Conservation (phyloP, 2,888 invertebrate species). For the Stenolophus ochropezus region DNA sequence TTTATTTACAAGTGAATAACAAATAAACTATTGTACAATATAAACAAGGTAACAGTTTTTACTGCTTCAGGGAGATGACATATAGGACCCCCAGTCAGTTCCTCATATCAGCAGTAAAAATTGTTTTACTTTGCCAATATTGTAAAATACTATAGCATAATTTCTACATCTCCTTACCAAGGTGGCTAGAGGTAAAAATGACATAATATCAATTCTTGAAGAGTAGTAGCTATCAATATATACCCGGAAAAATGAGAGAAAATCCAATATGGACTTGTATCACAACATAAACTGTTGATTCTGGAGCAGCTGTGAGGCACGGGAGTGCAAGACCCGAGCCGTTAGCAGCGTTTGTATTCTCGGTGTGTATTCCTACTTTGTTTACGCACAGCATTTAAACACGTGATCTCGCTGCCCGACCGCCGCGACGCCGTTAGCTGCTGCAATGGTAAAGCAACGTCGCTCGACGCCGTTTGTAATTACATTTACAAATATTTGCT, state of each 20-base stretch:
- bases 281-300: conserved; percentile 12
- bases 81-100: too few relatives aligned
- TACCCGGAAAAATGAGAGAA: background rate
- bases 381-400: conserved; percentile 25
- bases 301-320: background rate
- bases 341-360: conserved; percentile 4
- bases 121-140: too few relatives aligned
- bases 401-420: conserved; percentile 6
- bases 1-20: too few relatives aligned
- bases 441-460: background rate
- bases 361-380: conserved; percentile 21
- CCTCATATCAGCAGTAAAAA: too few relatives aligned
- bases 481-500: conserved; percentile 41
- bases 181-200: too few relatives aligned
- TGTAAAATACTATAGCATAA: too few relatives aligned
- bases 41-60: too few relatives aligned
- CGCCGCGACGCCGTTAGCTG: background rate
- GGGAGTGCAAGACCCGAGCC: background rate
- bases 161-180: too few relatives aligned
- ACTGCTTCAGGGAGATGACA: too few relatives aligned
- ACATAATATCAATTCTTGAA: background rate
- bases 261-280: background rate
- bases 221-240: background rate
- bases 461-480: conserved; percentile 11
- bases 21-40: too few relatives aligned